Evolutionary conservation across 2,888 invertebrate species (phyloP), one percentile per base, ranked within the genome.

Genomic region (Drosophila histrio): DNA sequence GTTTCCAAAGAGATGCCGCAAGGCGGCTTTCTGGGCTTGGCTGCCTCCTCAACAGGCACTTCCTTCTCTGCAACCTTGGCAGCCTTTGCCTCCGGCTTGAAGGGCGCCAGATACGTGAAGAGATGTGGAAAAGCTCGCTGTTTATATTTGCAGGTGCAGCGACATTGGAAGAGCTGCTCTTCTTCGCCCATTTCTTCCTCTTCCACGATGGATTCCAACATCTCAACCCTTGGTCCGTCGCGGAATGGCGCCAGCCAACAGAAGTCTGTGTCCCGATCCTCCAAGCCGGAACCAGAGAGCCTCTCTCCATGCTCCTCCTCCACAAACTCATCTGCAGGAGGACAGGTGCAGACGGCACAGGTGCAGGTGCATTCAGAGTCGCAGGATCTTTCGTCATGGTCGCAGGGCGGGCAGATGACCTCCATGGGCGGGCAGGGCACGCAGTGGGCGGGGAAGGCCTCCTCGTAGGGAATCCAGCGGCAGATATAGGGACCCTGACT

Each of bases 401-500:
- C 17, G 17, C 90, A 90, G 39, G 47, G 83, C n/a, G 58, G 85
- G 60, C 77, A 90, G 17, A 74, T 69, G 53, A 7, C 63, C 11
- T 63, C 72, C 68, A 50, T 36, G 1, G 87, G 78, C 0, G 75
- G 76, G 5, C 67, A 75, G 6, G 80, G 64, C 2, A 64, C 72
- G 3, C 47, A 34, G 11, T 85, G 86, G 11, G 73, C 63, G 3
- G 41, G 22, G 9, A 66, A 58, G 15, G 68, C 57, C 2, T 68
- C 79, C 21, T 78, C 49, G 41, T 21, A 79, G 24, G 79, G 66
- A 17, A 87, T 13, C 89, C 89, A 90, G 9, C 83, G 87, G 43
- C 90, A 90, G 7, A 78, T 60, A 21, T 72, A 90, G 0, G 89
- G 88, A 1, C 89, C 89, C 34, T 90, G 89, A 34, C 89, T 83